phyloP scores from a whole-genome alignment of 1,140 invertebrate genomes.

The Eumaeus atala region DNA sequence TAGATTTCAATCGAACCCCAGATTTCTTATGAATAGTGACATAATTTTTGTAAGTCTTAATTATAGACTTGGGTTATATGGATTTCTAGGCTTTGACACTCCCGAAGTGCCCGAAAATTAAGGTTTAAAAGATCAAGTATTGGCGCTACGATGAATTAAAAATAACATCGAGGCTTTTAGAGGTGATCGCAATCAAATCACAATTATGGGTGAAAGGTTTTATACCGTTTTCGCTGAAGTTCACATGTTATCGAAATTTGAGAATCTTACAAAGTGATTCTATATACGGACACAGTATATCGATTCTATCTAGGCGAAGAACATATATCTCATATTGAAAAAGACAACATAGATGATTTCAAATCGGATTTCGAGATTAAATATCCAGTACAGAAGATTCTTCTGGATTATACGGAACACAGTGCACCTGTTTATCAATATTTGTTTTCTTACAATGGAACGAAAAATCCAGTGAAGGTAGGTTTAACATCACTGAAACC shows the following conservation, averaged over 20 bases:
- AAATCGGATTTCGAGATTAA: constrained; percentile 4
- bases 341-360: constrained; percentile 2
- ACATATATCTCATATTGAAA: neutral
- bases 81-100: constrained; percentile 19
- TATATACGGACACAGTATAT: constrained; percentile 4
- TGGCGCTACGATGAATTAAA: constrained; percentile 20
- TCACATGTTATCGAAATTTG: constrained; percentile 15
- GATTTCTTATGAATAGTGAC: constrained; percentile 16
- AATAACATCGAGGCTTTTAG: constrained; percentile 20
- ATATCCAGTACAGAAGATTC: constrained; percentile 4
- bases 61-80: constrained; percentile 21
- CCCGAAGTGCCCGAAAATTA: constrained; percentile 20
- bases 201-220: constrained; percentile 17
- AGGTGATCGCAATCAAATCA: constrained; percentile 16
- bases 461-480: neutral
- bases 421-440: constrained; percentile 13
- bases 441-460: neutral
- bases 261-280: constrained; percentile 20
- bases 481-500: neutral
- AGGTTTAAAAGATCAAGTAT: constrained; percentile 19
- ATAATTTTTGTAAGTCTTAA: constrained; percentile 20
- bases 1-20: constrained; percentile 14
- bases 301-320: constrained; percentile 11
- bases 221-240: constrained; percentile 19
- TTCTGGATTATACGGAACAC: neutral